Evolutionary conservation across 2,888 invertebrate genomes (phyloP), one percentile per base, ranked within the genome.

Genomic region (Troglohyphantes excavatus): DNA sequence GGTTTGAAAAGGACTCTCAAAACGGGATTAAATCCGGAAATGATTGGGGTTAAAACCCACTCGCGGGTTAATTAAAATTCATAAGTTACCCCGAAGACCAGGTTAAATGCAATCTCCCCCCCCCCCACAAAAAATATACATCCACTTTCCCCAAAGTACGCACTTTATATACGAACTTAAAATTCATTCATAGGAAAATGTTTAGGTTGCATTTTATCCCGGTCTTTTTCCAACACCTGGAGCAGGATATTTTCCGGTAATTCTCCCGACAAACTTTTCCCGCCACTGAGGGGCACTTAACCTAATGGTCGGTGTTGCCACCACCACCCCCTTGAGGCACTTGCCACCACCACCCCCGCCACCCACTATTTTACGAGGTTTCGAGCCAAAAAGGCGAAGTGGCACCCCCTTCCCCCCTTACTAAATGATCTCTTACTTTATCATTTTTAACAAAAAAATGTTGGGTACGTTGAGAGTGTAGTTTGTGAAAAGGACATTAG

Each of bases 11-110:
- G 78, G 17, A 39, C 17, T 23, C 61, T 59, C 63, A 39, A 65
- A 78, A 53, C 67, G 43, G 79, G 79, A 81, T 81, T 81, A 81
- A 46, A 65, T 39, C 78, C 53, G 13, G 53, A 26, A 43, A 23
- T 26, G 39, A 78, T 65, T 63, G n/a, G 59, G 2, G 11, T 33
- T 39, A 26, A 21, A n/a, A 29, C 7, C 21, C 26, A 46, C 19
- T 59, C 43, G 43, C 63, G 46, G 33, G 75, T 81, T 81, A 81
- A 81, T 81, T 81, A 81, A 67, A 81, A 81, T 68, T 81, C 79
- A 81, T 81, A 81, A 68, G 68, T 53, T 33, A 27, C 39, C 43
- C 13, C 46, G 67, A 67, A 65, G 19, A 27, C 46, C 19, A 27
- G 23, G n/a, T 19, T 33, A 26, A 26, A 39, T 13, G 21, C 61